These are phyloP conservation scores for Noctilio leporinus DNA, from an alignment of 2,113 vertebrate species.

Conservation along the genomic window DNA sequence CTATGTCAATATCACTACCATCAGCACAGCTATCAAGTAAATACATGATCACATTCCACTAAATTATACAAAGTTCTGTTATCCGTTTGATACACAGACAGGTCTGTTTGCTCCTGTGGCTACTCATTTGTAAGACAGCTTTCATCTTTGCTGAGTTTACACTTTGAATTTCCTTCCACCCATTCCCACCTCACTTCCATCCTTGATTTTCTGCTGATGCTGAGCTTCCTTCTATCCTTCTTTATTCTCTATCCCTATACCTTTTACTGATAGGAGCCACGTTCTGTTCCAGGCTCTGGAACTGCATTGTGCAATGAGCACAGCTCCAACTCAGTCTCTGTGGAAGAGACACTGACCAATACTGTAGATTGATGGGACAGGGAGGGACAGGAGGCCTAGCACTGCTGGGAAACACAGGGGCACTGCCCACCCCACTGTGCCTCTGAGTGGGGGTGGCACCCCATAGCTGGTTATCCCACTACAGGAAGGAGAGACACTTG, in stretches of 20 bases:
- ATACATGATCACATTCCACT: background rate
- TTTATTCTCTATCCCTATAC: background rate
- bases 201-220: background rate
- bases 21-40: background rate
- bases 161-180: no score
- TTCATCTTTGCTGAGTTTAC: background rate
- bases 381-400: background rate
- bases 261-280: background rate
- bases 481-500: background rate
- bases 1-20: background rate
- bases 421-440: background rate
- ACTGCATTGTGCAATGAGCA: fast-evolving
- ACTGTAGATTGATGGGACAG: background rate
- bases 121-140: background rate
- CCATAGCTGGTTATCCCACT: background rate
- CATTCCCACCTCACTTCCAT: background rate
- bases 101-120: background rate
- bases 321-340: fast-evolving
- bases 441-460: no score
- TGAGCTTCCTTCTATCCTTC: background rate
- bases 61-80: background rate
- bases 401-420: background rate
- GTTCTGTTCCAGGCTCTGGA: background rate
- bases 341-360: background rate
- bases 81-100: background rate